Evolutionary conservation across 2,797 vertebrate genomes (phyloP).

Genomic region (Erpetoichthys calabaricus): DNA sequence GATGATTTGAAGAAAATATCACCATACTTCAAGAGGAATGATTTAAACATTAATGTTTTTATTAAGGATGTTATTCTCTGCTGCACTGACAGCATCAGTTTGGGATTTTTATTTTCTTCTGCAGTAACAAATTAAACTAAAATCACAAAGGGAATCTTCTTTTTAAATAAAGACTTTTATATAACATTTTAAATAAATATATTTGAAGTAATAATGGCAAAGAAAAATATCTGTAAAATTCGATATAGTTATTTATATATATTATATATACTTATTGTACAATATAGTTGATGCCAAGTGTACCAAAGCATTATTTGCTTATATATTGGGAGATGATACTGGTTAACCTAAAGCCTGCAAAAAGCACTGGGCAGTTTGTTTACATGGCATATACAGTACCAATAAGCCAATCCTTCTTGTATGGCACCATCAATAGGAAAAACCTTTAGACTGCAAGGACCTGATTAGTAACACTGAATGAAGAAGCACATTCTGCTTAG

Average conservation of each 20-base stretch:
- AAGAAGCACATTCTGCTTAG: slow-evolving; percentile 7
- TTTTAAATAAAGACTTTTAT: slow-evolving; percentile 45
- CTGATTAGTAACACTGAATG: background rate
- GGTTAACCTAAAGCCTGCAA: slow-evolving; percentile 36
- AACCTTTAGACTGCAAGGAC: background rate
- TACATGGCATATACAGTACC: slow-evolving; percentile 31
- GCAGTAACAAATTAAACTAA: slow-evolving; percentile 33
- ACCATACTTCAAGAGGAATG: background rate
- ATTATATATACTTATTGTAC: slow-evolving; percentile 27
- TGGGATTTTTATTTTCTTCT: slow-evolving; percentile 28
- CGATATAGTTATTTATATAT: slow-evolving; percentile 25
- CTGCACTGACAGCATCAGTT: slow-evolving; percentile 40
- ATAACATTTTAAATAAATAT: slow-evolving; percentile 50
- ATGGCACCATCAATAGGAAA: slow-evolving; percentile 45
- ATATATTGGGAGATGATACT: slow-evolving; percentile 33
- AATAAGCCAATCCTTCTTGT: slow-evolving; percentile 40
- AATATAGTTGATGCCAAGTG: slow-evolving; percentile 53
- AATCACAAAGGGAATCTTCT: slow-evolving; percentile 31
- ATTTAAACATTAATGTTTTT: slow-evolving; percentile 44
- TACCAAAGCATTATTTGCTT: slow-evolving; percentile 47
- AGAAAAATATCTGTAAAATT: slow-evolving; percentile 27
- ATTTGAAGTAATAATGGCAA: slow-evolving; percentile 37
- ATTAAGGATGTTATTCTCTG: slow-evolving; percentile 42
- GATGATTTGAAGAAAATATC: no score
- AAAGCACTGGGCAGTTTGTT: slow-evolving; percentile 27